phyloP scores from a whole-genome alignment of 2,797 vertebrate genomes.

The Malurus leucopterus region DNA sequence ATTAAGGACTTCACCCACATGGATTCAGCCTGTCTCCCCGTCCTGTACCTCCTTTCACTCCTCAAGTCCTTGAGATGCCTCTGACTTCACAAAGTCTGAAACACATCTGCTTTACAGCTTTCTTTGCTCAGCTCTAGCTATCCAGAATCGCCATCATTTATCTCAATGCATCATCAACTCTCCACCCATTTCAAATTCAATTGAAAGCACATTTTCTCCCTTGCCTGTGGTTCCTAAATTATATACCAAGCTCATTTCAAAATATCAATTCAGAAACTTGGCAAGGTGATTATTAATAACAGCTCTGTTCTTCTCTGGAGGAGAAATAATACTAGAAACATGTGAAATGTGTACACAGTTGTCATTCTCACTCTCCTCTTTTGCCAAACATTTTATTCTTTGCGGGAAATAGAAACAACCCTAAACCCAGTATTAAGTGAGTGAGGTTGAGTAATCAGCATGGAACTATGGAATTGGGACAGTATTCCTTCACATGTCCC shows the following conservation, averaged over 20 bases:
- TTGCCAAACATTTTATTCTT: constrained; percentile 22
- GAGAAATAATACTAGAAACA: constrained; percentile 38
- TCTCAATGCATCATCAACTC: constrained; percentile 15
- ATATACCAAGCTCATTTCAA: constrained; percentile 23
- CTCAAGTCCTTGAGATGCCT: not conserved
- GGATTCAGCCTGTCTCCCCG: not conserved
- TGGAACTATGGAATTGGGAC: not conserved
- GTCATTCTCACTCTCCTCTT: constrained; percentile 25
- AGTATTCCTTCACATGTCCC: not conserved
- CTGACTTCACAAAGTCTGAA: not conserved
- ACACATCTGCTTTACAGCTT: not conserved
- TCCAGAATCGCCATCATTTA: not conserved
- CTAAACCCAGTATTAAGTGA: not conserved
- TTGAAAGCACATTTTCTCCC: constrained; percentile 39
- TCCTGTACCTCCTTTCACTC: not conserved
- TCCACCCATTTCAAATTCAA: constrained; percentile 12
- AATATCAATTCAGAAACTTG: constrained; percentile 41
- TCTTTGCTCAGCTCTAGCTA: not conserved
- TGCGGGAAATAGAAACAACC: constrained; percentile 23
- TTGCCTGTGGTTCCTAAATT: constrained; percentile 34
- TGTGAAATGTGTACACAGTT: constrained; percentile 52
- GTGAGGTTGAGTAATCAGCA: not conserved
- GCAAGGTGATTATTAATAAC: constrained; percentile 57
- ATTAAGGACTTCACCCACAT: not conserved
- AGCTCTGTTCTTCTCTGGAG: constrained; percentile 16